Percentiles rank a stretch among this genome's conserved stretches.
Conservation (phyloP, 2,797 vertebrate genomes). For the Limnodromus scolopaceus region DNA sequence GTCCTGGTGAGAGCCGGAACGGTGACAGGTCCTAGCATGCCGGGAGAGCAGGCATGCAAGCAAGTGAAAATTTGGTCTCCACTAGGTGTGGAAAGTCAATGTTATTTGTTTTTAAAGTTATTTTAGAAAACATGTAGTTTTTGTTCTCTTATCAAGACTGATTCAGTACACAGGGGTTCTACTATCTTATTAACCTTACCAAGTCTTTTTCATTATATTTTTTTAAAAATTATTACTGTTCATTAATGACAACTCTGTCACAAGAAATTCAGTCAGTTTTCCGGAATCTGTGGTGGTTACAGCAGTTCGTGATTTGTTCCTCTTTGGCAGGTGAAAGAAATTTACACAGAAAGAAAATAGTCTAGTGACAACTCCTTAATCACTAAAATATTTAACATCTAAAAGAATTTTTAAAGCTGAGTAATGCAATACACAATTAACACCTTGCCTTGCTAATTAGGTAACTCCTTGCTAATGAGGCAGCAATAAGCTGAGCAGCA, state of each 20-base stretch:
- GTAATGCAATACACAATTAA: conserved; percentile 43
- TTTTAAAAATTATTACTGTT: not conserved
- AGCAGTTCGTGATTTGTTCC: not conserved
- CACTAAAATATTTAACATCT: not conserved
- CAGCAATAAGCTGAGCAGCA: conserved; percentile 49
- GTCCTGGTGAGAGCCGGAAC: conserved; percentile 69
- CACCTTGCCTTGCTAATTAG: conserved; percentile 55
- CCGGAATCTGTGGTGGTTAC: not conserved
- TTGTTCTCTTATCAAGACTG: conserved; percentile 38
- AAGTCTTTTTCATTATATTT: not conserved
- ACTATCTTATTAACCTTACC: conserved; percentile 53
- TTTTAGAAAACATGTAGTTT: conserved; percentile 66
- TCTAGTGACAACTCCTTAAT: not conserved
- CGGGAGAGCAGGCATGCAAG: conserved; percentile 71
- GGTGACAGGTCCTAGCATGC: conserved; percentile 77
- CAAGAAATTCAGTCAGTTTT: not conserved
- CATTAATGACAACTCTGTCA: conserved; percentile 25
- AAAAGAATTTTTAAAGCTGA: conserved; percentile 36
- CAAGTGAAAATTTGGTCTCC: conserved; percentile 81
- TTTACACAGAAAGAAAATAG: not conserved
- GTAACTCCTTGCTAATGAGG: conserved; percentile 57
- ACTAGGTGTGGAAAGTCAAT: conserved; percentile 78
- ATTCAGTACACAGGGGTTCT: conserved; percentile 18
- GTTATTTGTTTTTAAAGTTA: conserved; percentile 73
- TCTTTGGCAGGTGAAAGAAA: not conserved